These are phyloP conservation scores for Pseudomyrmex sp. DNA, from an alignment of 1,140 invertebrate species.

Conservation along the genomic window DNA sequence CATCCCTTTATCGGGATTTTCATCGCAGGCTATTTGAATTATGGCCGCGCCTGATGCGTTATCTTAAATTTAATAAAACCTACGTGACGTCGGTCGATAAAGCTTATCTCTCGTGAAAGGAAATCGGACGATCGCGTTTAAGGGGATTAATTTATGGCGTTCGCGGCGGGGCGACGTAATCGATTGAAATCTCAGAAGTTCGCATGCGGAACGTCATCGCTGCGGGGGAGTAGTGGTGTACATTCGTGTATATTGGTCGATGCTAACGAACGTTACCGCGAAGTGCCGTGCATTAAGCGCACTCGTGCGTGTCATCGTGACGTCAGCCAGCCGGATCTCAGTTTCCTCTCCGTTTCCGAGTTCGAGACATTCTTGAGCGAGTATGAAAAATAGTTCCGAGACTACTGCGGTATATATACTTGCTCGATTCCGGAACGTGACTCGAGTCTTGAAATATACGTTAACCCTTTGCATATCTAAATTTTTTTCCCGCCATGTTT, in stretches of 20 bases:
- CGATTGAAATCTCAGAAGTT: conserved; percentile 59
- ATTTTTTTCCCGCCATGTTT: not conserved
- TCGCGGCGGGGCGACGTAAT: conserved; percentile 34
- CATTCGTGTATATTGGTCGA: conserved; percentile 43
- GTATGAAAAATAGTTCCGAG: conserved; percentile 30
- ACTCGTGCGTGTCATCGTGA: conserved; percentile 48
- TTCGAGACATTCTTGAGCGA: conserved; percentile 9
- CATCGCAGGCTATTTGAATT: not conserved
- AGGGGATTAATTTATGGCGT: conserved; percentile 50
- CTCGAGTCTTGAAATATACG: not conserved
- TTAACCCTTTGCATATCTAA: not conserved
- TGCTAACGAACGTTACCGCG: conserved; percentile 62
- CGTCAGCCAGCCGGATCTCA: conserved; percentile 22
- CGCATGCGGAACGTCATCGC: conserved; percentile 61
- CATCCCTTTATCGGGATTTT: not conserved
- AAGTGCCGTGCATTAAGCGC: conserved; percentile 62
- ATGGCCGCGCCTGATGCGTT: not conserved
- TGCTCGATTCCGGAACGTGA: conserved; percentile 7
- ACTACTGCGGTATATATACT: not conserved
- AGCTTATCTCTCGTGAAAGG: conserved; percentile 19
- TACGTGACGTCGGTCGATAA: conserved; percentile 30
- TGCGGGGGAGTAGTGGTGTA: no score
- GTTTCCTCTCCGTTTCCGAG: conserved; percentile 31
- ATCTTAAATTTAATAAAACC: conserved; percentile 49
- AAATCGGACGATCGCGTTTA: conserved; percentile 50